Evolutionary conservation across 2,888 invertebrate genomes (phyloP).

Genomic region (Orthonevra nobilis): DNA sequence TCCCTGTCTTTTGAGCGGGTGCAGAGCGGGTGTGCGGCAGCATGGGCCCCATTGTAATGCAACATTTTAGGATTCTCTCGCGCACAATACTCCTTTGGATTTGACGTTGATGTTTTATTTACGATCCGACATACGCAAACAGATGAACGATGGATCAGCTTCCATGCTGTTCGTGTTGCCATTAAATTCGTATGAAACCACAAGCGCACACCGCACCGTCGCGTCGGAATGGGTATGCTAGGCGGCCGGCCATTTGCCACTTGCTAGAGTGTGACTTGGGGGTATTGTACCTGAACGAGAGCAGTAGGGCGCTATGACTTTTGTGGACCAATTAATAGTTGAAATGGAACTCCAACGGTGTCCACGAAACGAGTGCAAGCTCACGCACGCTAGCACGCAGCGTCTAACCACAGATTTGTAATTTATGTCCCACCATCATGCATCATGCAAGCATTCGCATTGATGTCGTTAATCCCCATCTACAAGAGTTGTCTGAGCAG

Average conservation of each 20-base stretch:
- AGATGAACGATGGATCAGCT: background rate
- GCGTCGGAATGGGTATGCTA: background rate
- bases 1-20: slow-evolving; percentile 7
- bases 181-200: slow-evolving; percentile 5
- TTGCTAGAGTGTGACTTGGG: too few species aligned
- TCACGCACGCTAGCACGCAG: slow-evolving; percentile 54
- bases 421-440: slow-evolving; percentile 62
- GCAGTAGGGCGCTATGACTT: slow-evolving; percentile 35
- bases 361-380: slow-evolving; percentile 27
- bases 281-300: background rate
- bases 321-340: slow-evolving; percentile 41
- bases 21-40: background rate
- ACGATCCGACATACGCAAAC: background rate
- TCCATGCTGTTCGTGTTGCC: slow-evolving; percentile 12
- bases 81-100: background rate
- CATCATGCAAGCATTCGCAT: slow-evolving; percentile 57
- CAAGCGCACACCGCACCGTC: background rate
- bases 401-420: slow-evolving; percentile 51
- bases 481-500: slow-evolving; percentile 13
- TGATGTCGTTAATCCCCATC: slow-evolving; percentile 60
- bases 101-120: slow-evolving; percentile 32
- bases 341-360: slow-evolving; percentile 27
- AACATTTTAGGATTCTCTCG: background rate
- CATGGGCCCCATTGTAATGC: slow-evolving; percentile 2
- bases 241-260: too few species aligned